Evolutionary conservation across 2,113 vertebrate species (phyloP).

Genomic region (Alligator sinensis): DNA sequence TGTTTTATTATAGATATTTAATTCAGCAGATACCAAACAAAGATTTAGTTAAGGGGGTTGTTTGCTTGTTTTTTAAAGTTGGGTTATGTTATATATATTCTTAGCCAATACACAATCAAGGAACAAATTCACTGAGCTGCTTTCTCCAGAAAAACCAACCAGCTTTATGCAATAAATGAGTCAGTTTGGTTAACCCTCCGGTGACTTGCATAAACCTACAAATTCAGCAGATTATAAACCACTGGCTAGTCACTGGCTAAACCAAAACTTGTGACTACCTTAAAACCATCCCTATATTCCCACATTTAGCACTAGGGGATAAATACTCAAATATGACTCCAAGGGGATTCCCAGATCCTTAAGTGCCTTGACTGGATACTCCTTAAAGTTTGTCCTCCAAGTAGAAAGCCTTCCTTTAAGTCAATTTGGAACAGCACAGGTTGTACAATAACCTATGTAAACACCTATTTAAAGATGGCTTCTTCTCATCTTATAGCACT

Average conservation of each 20-base stretch:
- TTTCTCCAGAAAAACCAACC: background rate
- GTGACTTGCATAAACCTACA: background rate
- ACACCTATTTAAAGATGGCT: background rate
- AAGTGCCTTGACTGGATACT: background rate
- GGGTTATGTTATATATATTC: background rate
- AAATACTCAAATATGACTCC: background rate
- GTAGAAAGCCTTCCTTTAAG: background rate
- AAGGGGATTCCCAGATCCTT: background rate
- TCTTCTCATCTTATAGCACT: background rate
- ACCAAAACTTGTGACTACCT: background rate
- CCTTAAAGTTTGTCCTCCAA: background rate
- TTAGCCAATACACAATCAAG: background rate
- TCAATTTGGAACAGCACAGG: background rate
- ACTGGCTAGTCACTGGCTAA: background rate
- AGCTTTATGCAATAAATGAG: background rate
- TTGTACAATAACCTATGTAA: background rate
- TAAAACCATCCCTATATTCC: background rate
- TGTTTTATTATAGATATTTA: background rate
- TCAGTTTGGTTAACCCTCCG: background rate
- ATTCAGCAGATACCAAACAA: background rate
- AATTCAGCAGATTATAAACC: background rate
- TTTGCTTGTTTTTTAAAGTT: background rate
- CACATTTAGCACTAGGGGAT: background rate
- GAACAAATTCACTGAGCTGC: background rate
- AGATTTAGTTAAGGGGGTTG: background rate